These are phyloP conservation scores for Cataglyphis cursor DNA, from an alignment of 2,888 invertebrate genomes.

Conservation along the genomic window DNA sequence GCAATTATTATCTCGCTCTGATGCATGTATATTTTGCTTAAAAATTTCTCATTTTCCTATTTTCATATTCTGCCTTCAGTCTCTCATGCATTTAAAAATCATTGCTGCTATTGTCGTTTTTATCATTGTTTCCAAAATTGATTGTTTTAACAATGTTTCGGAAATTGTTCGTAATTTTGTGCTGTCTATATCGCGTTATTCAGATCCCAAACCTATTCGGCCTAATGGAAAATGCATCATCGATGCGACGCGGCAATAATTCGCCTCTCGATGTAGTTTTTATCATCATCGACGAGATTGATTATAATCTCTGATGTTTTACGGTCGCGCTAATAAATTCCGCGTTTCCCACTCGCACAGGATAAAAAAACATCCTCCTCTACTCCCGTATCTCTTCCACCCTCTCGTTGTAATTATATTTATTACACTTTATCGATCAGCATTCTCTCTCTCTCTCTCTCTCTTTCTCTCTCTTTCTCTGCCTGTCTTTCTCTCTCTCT, in stretches of 20 bases:
- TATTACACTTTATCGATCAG: conserved; percentile 77
- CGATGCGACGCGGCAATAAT: conserved; percentile 52
- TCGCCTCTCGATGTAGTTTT: conserved; percentile 47
- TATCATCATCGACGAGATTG: conserved; percentile 57
- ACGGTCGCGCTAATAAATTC: conserved; percentile 53
- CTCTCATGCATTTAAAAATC: background rate
- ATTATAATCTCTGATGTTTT: conserved; percentile 57
- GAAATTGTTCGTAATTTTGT: conserved; percentile 41
- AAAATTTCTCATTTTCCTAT: background rate
- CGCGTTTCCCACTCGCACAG: conserved; percentile 38
- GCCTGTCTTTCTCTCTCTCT: background rate
- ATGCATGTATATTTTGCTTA: background rate
- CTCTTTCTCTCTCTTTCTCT: background rate
- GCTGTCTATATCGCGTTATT: conserved; percentile 30
- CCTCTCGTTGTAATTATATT: conserved; percentile 76
- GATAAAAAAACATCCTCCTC: conserved; percentile 47
- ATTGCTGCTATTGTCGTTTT: background rate
- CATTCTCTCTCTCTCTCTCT: conserved; percentile 32
- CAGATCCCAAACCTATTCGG: conserved; percentile 8
- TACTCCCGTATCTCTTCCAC: conserved; percentile 21
- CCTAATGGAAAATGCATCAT: conserved; percentile 48
- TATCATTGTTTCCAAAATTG: conserved; percentile 27
- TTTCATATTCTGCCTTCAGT: background rate
- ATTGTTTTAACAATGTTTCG: conserved; percentile 46
- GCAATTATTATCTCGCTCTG: background rate